These are phyloP conservation scores for Neodiprion pinetum DNA, from an alignment of 1,140 invertebrate species.

Conservation along the genomic window DNA sequence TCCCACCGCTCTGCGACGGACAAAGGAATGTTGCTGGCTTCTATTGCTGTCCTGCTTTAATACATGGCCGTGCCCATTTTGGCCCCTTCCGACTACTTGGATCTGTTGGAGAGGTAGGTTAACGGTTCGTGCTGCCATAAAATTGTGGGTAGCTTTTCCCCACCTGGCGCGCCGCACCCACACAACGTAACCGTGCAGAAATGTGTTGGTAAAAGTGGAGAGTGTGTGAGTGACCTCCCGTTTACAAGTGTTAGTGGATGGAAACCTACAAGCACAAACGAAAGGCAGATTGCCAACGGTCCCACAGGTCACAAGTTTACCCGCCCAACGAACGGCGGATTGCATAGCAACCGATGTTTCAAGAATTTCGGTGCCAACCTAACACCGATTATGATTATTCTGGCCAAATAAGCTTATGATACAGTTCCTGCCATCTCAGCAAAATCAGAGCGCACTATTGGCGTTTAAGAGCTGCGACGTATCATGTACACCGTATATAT, in stretches of 20 bases:
- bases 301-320: background rate
- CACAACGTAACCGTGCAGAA: background rate
- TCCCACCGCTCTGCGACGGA: background rate
- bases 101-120: background rate
- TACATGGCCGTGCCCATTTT: conserved; percentile 1
- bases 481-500: background rate
- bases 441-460: background rate
- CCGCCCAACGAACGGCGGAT: background rate
- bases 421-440: background rate
- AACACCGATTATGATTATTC: background rate
- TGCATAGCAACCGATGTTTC: background rate
- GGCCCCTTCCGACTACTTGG: conserved; percentile 3
- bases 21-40: conserved; percentile 7
- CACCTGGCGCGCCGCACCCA: background rate
- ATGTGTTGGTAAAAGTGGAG: background rate
- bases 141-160: conserved; percentile 7
- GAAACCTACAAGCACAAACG: background rate
- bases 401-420: background rate
- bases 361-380: background rate
- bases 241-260: background rate
- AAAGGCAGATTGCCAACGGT: background rate
- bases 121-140: background rate
- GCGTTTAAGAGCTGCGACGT: background rate
- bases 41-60: background rate
- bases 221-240: background rate